These are phyloP conservation scores for Boloria euphrosyne DNA, from an alignment of 2,888 invertebrate species.

Conservation along the genomic window DNA sequence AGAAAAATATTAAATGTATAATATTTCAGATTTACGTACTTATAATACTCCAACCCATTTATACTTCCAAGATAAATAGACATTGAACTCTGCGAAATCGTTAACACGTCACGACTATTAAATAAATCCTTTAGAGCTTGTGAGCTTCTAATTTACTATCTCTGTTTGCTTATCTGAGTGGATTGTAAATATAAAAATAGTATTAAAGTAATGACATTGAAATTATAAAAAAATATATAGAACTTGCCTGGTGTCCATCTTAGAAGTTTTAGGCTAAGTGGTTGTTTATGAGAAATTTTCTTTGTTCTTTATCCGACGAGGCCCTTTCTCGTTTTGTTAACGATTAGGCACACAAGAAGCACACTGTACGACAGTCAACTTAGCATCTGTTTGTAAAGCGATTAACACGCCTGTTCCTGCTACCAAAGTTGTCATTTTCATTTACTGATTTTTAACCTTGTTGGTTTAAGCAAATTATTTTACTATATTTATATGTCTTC, in stretches of 20 bases:
- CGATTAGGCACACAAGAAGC: conserved; percentile 61
- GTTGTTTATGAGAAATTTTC: conserved; percentile 50
- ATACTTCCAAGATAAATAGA: conserved; percentile 29
- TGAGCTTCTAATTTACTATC: conserved; percentile 25
- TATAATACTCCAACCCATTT: conserved; percentile 3
- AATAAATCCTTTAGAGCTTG: conserved; percentile 33
- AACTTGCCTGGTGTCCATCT: conserved; percentile 70
- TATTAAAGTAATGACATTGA: conserved; percentile 3
- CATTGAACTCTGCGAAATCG: conserved; percentile 24
- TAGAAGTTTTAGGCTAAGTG: conserved; percentile 46
- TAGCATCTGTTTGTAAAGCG: conserved; percentile 72
- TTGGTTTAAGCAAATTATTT: conserved; percentile 58
- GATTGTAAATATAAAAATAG: conserved; percentile 2
- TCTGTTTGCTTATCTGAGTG: neutral
- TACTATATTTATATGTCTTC: conserved; percentile 35
- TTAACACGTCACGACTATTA: conserved; percentile 32
- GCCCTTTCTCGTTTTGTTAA: conserved; percentile 67
- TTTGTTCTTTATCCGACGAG: conserved; percentile 61
- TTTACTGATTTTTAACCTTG: conserved; percentile 74
- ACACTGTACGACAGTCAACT: conserved; percentile 59
- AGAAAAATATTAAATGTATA: conserved; percentile 1
- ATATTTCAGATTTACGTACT: conserved; percentile 2
- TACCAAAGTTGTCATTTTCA: conserved; percentile 76
- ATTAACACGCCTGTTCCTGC: conserved; percentile 73
- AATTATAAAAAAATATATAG: conserved; percentile 4